Evolutionary conservation across 2,113 vertebrate genomes (phyloP), one percentile per base, ranked within the genome.

Genomic region (Ahaetulla prasina): DNA sequence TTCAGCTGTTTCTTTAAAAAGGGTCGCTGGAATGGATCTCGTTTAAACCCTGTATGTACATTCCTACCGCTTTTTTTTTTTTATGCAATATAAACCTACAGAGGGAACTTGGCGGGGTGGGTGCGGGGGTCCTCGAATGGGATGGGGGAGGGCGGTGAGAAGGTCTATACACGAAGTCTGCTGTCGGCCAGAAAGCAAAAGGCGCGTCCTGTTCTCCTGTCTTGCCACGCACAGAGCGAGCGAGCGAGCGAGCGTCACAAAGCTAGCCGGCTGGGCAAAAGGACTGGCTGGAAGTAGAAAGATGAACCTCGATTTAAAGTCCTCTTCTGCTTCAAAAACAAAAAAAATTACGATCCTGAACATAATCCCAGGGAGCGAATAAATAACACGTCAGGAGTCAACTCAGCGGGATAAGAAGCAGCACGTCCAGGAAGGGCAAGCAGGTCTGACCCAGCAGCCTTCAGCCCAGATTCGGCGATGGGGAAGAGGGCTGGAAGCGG

Each of bases 21-120:
- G 54, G 98, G 98, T 98, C 98, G 98, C 96, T 98, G 98, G 95
- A 98, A 99, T 98, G 98, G 98, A 99, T 98, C 98, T 95, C 98
- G 98, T 16, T 16, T 55, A 35, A 39, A 35, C 87, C 80, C 11
- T 90, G 1, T 99, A 97, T 98, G 98, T 98, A 99, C 85, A 95
- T 80, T 98, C 98, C 98, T 96, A 96, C 98, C 96, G 95, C 97
- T 50, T 50, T 22, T 22, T 22, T 10, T 27, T 27, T 12, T 30
- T n/a, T 63, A n/a, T 4, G 86, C 22, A 88, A 88, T 43, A 20
- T 93, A 91, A 89, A 87, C 86, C 95, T 94, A 91, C 92, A 39
- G 88, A 47, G 54, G 53, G 60, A 45, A 88, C 4, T 22, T 25
- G 57, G 91, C 39, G 45, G 14, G 43, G 49, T 1, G 57, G 2